Evolutionary conservation across 2,888 invertebrate species (phyloP).

Genomic region (Platycheirus rosarum): DNA sequence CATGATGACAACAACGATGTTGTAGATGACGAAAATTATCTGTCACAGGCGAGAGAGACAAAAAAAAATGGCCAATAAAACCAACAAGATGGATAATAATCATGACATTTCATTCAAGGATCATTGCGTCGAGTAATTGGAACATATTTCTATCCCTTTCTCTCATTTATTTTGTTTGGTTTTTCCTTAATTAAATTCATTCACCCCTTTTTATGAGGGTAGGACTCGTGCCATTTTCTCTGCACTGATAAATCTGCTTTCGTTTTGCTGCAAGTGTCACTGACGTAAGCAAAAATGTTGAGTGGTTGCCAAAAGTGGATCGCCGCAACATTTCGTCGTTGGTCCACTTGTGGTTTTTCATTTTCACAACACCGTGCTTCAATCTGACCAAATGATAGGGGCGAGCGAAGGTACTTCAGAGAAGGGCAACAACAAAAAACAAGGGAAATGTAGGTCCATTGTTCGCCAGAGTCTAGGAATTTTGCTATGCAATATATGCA

Average conservation of each 20-base stretch:
- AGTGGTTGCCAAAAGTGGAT: constrained; percentile 52
- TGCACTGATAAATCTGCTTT: constrained; percentile 41
- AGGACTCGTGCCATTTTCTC: constrained; percentile 49
- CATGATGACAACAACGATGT: constrained; percentile 67
- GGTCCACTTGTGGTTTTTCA: constrained; percentile 61
- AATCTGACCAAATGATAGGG: constrained; percentile 50
- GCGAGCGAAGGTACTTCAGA: constrained; percentile 25
- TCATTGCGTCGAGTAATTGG: constrained; percentile 66
- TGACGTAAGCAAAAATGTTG: constrained; percentile 10
- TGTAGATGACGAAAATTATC: constrained; percentile 63
- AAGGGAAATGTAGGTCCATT: constrained; percentile 66
- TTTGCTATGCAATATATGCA: not conserved
- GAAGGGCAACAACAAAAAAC: too few relatives aligned
- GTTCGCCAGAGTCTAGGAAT: constrained; percentile 64
- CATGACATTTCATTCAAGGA: constrained; percentile 71
- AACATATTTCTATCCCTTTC: constrained; percentile 35
- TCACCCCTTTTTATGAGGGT: constrained; percentile 44
- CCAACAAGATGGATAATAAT: constrained; percentile 50
- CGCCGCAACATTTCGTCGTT: constrained; percentile 37
- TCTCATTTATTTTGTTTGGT: not conserved
- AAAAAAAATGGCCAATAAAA: not conserved
- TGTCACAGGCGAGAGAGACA: constrained; percentile 23
- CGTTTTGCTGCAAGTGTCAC: constrained; percentile 36
- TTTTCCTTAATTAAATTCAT: constrained; percentile 69
- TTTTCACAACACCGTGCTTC: constrained; percentile 47